Percentiles rank a stretch among this genome's conserved stretches.
phyloP scores from a whole-genome alignment of 2,113 vertebrate species.

The Mirza zaza region DNA sequence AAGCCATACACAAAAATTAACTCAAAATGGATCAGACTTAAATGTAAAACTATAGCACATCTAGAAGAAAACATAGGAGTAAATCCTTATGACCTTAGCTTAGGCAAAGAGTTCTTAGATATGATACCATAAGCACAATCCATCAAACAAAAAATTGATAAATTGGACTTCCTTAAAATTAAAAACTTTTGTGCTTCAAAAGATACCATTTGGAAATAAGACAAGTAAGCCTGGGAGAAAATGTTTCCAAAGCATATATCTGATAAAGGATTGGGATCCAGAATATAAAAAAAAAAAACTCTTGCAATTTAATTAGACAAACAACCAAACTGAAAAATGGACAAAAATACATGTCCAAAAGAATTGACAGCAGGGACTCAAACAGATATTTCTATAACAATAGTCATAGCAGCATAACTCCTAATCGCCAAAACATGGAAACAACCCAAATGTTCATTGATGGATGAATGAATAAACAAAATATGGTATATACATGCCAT shows the following conservation, averaged over 20 bases:
- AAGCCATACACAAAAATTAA: no score
- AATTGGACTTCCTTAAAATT: not conserved
- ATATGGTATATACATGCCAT: not conserved
- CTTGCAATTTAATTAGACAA: not conserved
- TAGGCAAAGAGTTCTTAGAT: no score
- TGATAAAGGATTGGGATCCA: not conserved
- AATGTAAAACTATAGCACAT: no score
- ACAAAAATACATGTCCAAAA: not conserved
- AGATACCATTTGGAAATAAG: not conserved
- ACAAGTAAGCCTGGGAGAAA: not conserved
- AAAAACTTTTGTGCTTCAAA: not conserved
- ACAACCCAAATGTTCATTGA: not conserved
- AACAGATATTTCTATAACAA: not conserved
- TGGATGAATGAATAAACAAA: not conserved
- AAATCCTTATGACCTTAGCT: no score
- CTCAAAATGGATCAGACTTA: no score
- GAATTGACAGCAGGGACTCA: not conserved
- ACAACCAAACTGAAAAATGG: not conserved
- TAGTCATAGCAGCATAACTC: not conserved
- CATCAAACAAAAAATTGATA: not conserved
- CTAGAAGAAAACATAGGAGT: no score
- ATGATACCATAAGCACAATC: no score
- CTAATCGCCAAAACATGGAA: not conserved
- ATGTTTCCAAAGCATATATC: not conserved
- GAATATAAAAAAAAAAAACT: not conserved